These are phyloP conservation scores for Varecia variegata DNA, from an alignment of 2,797 vertebrate species.

Conservation along the genomic window DNA sequence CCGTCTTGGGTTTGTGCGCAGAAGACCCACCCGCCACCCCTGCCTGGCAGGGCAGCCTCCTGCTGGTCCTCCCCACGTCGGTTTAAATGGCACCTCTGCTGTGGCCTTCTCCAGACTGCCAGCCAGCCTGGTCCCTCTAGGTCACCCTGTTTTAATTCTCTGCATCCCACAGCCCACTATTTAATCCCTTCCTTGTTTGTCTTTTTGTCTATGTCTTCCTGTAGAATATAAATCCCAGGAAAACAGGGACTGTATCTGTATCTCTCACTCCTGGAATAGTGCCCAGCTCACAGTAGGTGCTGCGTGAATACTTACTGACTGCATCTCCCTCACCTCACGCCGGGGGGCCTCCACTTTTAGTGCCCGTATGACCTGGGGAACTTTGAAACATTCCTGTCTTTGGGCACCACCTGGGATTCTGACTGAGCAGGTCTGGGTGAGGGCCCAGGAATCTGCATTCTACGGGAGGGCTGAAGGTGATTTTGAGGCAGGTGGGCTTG, in stretches of 20 bases:
- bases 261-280: background rate
- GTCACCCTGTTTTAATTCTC: background rate
- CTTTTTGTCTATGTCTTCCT: background rate
- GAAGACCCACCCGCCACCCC: background rate
- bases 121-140: background rate
- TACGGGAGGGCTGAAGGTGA: background rate
- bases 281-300: background rate
- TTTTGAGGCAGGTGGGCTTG: background rate
- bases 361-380: background rate
- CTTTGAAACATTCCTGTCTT: background rate
- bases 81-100: background rate
- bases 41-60: background rate
- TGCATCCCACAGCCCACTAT: background rate
- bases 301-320: background rate
- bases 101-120: background rate
- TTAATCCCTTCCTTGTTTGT: background rate
- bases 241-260: background rate
- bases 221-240: background rate
- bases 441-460: background rate
- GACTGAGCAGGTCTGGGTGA: background rate
- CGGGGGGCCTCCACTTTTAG: background rate
- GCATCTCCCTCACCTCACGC: background rate
- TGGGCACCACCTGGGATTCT: background rate
- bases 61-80: background rate
- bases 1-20: background rate